Conservation (phyloP, 1,140 invertebrate species). For the Heliconius eleuchia region DNA sequence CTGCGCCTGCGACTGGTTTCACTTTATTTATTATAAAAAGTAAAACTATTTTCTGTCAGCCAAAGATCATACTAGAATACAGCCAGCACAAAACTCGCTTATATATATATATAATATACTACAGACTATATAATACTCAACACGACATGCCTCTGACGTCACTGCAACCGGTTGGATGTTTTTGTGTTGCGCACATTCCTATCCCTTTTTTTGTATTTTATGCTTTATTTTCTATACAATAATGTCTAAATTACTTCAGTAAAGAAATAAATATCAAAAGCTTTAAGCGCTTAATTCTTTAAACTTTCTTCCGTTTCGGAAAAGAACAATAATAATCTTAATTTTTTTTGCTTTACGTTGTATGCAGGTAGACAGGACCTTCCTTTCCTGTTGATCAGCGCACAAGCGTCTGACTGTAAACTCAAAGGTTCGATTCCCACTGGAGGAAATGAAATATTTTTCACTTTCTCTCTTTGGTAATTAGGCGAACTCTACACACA, state of each 20-base stretch:
- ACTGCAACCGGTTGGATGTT: constrained; percentile 37
- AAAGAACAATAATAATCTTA: background rate
- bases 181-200: constrained; percentile 27
- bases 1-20: too few relatives aligned
- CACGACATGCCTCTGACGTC: constrained; percentile 37
- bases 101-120: too few relatives aligned
- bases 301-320: background rate
- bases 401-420: background rate
- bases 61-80: constrained; percentile 11
- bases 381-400: background rate
- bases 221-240: background rate
- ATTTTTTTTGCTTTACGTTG: background rate
- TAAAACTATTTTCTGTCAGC: background rate
- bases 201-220: background rate
- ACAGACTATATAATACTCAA: background rate
- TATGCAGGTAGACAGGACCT: background rate
- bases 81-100: background rate
- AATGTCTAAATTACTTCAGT: background rate
- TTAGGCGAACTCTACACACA: background rate
- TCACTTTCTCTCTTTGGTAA: background rate
- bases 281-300: background rate
- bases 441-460: background rate
- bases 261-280: background rate
- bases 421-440: background rate
- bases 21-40: background rate